A percentile compares a stretch with the other conserved stretches of the same genome.
phyloP scores from a whole-genome alignment of 2,888 invertebrate species.

The Spilarctia lutea region DNA sequence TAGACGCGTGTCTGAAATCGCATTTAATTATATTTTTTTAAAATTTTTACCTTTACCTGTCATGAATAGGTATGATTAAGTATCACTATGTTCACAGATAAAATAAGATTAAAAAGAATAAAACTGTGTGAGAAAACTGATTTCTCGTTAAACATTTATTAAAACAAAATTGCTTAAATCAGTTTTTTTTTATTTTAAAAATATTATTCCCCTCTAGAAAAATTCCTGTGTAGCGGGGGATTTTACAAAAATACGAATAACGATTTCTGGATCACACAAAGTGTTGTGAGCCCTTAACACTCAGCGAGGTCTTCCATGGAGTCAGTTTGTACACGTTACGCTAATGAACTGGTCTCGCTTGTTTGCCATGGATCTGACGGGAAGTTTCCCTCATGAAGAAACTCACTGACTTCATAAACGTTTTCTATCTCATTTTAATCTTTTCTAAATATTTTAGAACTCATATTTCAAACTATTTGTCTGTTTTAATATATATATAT shows the following conservation, averaged over 20 bases:
- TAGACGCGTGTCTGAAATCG: slow-evolving; percentile 44
- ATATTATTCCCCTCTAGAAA: too few relatives aligned
- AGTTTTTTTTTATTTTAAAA: too few relatives aligned
- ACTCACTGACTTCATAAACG: neutral
- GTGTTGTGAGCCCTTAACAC: too few relatives aligned
- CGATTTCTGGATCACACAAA: too few relatives aligned
- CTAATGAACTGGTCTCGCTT: neutral
- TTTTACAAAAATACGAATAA: too few relatives aligned
- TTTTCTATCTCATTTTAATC: neutral
- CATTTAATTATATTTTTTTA: slow-evolving; percentile 36
- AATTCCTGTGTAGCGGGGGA: too few relatives aligned
- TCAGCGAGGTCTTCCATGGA: too few relatives aligned
- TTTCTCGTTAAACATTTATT: slow-evolving; percentile 8
- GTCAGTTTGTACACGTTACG: neutral
- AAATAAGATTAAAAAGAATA: slow-evolving; percentile 26
- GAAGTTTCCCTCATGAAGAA: neutral
- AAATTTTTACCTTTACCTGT: slow-evolving; percentile 53
- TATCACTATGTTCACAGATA: slow-evolving; percentile 31
- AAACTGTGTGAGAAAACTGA: slow-evolving; percentile 17
- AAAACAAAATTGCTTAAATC: neutral
- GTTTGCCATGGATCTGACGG: neutral
- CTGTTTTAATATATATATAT: too few relatives aligned
- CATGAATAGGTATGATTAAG: slow-evolving; percentile 42
- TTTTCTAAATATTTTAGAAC: too few relatives aligned
- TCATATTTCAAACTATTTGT: neutral